Percentiles rank a stretch among this genome's conserved stretches.
These are phyloP conservation scores for Brachionus sp. DNA, from an alignment of 1,140 invertebrate species.

Conservation along the genomic window DNA sequence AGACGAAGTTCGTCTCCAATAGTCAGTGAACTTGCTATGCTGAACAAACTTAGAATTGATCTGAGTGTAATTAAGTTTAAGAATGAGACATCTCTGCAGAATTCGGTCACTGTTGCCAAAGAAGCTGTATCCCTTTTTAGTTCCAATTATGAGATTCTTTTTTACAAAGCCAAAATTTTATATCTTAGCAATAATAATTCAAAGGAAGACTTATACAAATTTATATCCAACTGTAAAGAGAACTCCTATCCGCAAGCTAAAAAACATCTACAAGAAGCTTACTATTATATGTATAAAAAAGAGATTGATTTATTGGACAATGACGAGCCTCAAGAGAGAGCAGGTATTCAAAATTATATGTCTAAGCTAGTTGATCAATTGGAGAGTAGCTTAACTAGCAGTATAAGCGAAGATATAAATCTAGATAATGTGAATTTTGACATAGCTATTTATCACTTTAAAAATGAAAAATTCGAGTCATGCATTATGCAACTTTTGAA, in stretches of 20 bases:
- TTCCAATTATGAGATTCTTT: not conserved
- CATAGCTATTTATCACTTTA: not conserved
- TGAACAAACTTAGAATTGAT: slow-evolving; percentile 19
- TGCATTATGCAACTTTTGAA: not conserved
- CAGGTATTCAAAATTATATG: not conserved
- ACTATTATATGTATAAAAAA: not conserved
- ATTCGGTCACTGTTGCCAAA: not conserved
- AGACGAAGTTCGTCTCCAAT: not conserved
- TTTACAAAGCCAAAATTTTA: not conserved
- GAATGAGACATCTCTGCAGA: slow-evolving; percentile 1
- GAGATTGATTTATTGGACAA: not conserved
- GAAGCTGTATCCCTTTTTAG: not conserved
- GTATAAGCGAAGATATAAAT: not conserved
- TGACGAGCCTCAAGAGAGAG: not conserved
- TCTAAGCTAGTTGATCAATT: not conserved
- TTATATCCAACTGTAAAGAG: not conserved
- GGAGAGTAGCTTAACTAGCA: not conserved
- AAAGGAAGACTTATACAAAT: not conserved
- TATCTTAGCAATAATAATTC: not conserved
- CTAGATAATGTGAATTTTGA: not conserved
- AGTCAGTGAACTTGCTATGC: not conserved
- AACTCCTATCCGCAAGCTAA: not conserved
- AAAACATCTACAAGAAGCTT: not conserved
- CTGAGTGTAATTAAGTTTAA: not conserved
- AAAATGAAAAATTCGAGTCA: not conserved